These are phyloP conservation scores for Drosophila atripex DNA, from an alignment of 2,888 invertebrate genomes.

Conservation along the genomic window DNA sequence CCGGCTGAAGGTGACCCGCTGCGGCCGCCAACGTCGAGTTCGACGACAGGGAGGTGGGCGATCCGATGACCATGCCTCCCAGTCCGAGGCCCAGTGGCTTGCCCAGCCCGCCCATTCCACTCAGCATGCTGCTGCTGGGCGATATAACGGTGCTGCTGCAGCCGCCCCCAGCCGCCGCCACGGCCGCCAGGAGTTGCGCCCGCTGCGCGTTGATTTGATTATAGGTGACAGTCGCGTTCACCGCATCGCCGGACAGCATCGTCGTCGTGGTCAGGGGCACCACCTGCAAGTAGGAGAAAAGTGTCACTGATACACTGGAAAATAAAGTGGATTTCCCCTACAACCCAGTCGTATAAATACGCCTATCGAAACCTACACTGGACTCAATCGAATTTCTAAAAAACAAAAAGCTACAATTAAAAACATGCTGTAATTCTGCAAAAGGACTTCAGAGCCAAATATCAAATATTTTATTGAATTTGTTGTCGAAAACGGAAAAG, in stretches of 20 bases:
- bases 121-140: conserved; percentile 66
- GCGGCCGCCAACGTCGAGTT: conserved; percentile 74
- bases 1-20: conserved; percentile 45
- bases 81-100: conserved; percentile 52
- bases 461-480: too few relatives aligned
- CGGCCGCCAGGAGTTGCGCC: conserved; percentile 80
- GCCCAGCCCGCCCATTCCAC: conserved; percentile 56
- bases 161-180: conserved; percentile 73
- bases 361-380: too few relatives aligned
- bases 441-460: too few relatives aligned
- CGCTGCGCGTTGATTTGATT: conserved; percentile 83
- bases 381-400: too few relatives aligned
- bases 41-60: conserved; percentile 81
- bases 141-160: conserved; percentile 69
- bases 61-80: conserved; percentile 73
- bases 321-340: not conserved
- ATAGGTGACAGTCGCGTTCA: conserved; percentile 80
- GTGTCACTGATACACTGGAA: not conserved
- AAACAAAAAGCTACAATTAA: too few relatives aligned
- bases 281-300: conserved; percentile 46
- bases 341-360: not conserved
- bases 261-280: conserved; percentile 61
- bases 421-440: too few relatives aligned
- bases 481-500: not conserved
- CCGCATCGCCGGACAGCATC: conserved; percentile 62